A percentile compares a stretch with the other conserved stretches of the same genome.
phyloP scores from a whole-genome alignment of 2,113 vertebrate genomes.

The Ursus arctos region DNA sequence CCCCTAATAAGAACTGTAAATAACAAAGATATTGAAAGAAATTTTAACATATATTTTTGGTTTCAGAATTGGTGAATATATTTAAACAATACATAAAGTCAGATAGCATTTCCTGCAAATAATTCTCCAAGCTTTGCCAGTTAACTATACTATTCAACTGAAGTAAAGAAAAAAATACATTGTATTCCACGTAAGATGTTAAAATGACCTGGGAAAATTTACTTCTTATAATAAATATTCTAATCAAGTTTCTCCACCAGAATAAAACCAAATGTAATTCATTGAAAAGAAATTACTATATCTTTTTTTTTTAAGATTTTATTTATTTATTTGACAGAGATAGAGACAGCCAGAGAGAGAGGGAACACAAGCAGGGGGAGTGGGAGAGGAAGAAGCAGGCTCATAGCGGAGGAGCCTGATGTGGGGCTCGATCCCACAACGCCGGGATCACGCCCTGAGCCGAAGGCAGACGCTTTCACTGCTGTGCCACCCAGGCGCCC shows the following conservation, averaged over 20 bases:
- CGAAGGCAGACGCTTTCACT: no score
- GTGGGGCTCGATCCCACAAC: no score
- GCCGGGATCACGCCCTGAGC: no score
- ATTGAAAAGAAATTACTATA: neutral
- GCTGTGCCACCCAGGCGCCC: no score
- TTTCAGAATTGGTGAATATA: neutral
- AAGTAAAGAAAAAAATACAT: neutral
- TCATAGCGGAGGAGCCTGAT: no score
- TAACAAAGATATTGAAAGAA: neutral
- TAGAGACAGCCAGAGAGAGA: no score
- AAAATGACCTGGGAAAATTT: neutral
- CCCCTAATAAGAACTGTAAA: neutral
- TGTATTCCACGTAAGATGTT: neutral
- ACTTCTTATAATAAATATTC: neutral
- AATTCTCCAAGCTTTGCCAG: neutral
- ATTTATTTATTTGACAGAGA: no score
- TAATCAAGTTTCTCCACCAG: neutral
- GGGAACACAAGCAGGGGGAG: no score
- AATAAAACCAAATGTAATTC: neutral
- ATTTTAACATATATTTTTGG: neutral
- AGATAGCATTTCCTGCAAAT: neutral
- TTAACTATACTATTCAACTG: neutral
- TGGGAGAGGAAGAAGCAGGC: no score
- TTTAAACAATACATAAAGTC: slow-evolving; percentile 2
- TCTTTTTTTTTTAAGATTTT: neutral